These are phyloP conservation scores for Tenthredo livida DNA, from an alignment of 2,888 invertebrate species.

Conservation along the genomic window DNA sequence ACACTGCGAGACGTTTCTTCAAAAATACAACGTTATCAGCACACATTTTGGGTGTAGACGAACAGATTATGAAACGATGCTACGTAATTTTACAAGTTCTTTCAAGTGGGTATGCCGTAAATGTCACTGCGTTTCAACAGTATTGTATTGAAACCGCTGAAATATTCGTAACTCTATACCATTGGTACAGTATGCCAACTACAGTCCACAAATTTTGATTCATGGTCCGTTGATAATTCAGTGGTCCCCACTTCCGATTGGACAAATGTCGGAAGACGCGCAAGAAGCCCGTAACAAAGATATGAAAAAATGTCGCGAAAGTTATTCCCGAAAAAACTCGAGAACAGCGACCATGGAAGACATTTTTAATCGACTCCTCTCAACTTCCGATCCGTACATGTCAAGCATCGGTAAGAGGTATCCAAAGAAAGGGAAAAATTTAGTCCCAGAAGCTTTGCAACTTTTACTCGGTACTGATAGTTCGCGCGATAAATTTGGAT, in stretches of 20 bases:
- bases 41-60: slow-evolving; percentile 21
- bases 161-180: slow-evolving; percentile 38
- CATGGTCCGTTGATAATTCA: slow-evolving; percentile 49
- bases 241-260: slow-evolving; percentile 45
- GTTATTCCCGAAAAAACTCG: slow-evolving; percentile 47
- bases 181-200: neutral
- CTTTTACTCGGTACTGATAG: slow-evolving; percentile 40
- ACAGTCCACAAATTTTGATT: slow-evolving; percentile 28
- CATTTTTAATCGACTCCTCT: slow-evolving; percentile 44
- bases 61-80: slow-evolving; percentile 45
- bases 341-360: slow-evolving; percentile 52
- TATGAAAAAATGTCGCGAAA: slow-evolving; percentile 49
- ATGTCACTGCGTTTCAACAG: slow-evolving; percentile 48
- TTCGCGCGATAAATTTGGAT: slow-evolving; percentile 47
- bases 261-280: slow-evolving; percentile 43
- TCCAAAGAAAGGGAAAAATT: slow-evolving; percentile 49
- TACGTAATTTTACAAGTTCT: slow-evolving; percentile 50
- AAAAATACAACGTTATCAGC: slow-evolving; percentile 25
- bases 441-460: slow-evolving; percentile 51
- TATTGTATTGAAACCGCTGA: slow-evolving; percentile 45
- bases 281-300: slow-evolving; percentile 51
- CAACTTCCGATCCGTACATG: slow-evolving; percentile 52
- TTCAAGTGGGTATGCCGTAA: slow-evolving; percentile 50
- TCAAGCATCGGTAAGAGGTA: slow-evolving; percentile 43
- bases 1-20: slow-evolving; percentile 41